Conservation (phyloP, 2,888 invertebrate genomes). For the Orthosia gothica region DNA sequence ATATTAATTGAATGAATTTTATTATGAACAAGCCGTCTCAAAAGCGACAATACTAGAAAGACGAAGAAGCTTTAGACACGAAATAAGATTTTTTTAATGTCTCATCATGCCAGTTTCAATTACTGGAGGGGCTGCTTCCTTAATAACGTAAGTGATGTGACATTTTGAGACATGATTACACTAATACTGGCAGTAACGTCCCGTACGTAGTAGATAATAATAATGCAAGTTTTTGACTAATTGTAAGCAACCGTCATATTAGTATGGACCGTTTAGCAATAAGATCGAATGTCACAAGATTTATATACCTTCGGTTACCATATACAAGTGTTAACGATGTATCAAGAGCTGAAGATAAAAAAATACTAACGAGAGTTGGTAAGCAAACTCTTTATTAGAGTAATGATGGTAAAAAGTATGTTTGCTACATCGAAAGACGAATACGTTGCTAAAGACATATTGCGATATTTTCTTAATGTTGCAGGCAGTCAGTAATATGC, state of each 20-base stretch:
- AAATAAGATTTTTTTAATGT: neutral
- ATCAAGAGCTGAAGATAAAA: slow-evolving; percentile 7
- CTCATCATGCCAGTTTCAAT: slow-evolving; percentile 10
- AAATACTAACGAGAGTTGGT: neutral
- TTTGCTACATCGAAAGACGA: neutral
- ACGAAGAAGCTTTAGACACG: neutral
- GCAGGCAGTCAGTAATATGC: neutral
- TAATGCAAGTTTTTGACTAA: slow-evolving; percentile 42
- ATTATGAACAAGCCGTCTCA: neutral
- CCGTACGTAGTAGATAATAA: too few species aligned
- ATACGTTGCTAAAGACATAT: neutral
- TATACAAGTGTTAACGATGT: slow-evolving; percentile 12
- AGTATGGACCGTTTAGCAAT: slow-evolving; percentile 33
- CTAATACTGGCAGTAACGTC: slow-evolving; percentile 16
- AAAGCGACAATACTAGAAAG: neutral
- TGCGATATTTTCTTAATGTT: neutral
- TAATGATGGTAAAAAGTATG: slow-evolving; percentile 14
- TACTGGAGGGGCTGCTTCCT: slow-evolving; percentile 1
- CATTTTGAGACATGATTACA: slow-evolving; percentile 31
- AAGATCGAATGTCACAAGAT: slow-evolving; percentile 19
- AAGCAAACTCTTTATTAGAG: slow-evolving; percentile 19
- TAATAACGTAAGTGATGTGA: slow-evolving; percentile 23
- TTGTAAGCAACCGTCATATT: slow-evolving; percentile 26
- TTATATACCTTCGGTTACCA: neutral
- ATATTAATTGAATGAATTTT: neutral